Base-by-base conservation (phyloP, 2,113 vertebrate genomes). In the Anguilla japonica region DNA sequence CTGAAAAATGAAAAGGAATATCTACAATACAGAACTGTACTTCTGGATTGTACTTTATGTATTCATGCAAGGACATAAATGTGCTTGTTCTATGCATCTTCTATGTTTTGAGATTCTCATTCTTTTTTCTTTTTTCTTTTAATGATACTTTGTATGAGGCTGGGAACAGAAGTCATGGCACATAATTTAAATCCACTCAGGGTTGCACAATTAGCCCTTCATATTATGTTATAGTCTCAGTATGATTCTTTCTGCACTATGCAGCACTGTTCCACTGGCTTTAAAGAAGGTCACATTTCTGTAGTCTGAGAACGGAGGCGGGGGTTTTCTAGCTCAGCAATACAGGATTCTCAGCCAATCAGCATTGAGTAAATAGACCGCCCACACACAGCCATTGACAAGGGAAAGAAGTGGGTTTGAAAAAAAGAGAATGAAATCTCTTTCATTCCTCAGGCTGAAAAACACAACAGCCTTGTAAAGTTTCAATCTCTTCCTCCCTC, bases 311-410 rank as follows among this genome's bases (percentile, higher is more conserved):
- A n/a, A 75, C 5, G 71, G 9, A 34, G 71, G 71, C 60, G 60
- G 71, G 79, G 79, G 53, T 84, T 84, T 75, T 79, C 20, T 50
- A 26, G 79, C 75, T 80, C 9, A 85, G 46, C 43, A 40, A 43
- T 71, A 75, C 71, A 75, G n/a, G 0, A 6, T 22, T 34, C 71
- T 75, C 50, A 50, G 71, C 71, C 43, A 43, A 84, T 84, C 67
- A 41, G 84, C 29, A 80, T 75, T 34, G 29, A 26, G 34, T 34
- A 56, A 41, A 80, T 57, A 79, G 56, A 85, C 34, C 39, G 0
- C 14, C 50, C 14, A 39, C 46, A 16, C 20, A 71, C 39, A 67
- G 22, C 20, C 63, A n/a, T 1, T 67, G 34, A 83, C 39, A 29
- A 40, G n/a, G 26, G 46, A 85, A 78, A 41, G 57, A 79, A 78